Evolutionary conservation across 1,140 invertebrate species (phyloP).

Genomic region (Octopus sinensis): DNA sequence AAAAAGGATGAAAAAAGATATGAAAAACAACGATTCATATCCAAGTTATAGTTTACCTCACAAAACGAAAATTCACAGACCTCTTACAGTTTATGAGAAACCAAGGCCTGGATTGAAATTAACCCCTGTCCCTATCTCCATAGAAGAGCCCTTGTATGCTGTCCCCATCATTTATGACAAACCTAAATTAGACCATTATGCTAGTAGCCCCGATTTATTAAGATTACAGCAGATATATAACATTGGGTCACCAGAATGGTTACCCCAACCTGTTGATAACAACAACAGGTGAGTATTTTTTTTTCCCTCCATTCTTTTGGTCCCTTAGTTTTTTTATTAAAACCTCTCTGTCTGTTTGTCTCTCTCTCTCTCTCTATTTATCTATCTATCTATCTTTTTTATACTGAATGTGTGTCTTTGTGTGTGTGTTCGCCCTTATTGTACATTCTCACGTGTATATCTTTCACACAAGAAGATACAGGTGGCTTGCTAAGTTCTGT

Average conservation of each 20-base stretch:
- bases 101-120: constrained; percentile 31
- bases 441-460: too few relatives aligned
- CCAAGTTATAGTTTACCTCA: neutral
- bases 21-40: constrained; percentile 22
- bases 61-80: too few relatives aligned
- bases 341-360: too few relatives aligned
- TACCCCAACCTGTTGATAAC: neutral
- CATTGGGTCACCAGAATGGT: constrained; percentile 20
- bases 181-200: constrained; percentile 19
- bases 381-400: too few relatives aligned
- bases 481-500: too few relatives aligned
- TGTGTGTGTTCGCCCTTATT: too few relatives aligned
- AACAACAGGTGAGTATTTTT: too few relatives aligned
- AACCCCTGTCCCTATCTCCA: constrained; percentile 46
- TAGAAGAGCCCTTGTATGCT: constrained; percentile 26
- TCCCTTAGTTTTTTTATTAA: too few relatives aligned
- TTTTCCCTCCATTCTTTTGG: too few relatives aligned
- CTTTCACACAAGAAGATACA: too few relatives aligned
- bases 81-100: constrained; percentile 33
- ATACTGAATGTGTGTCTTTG: too few relatives aligned
- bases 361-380: too few relatives aligned
- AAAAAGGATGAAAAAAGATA: constrained; percentile 31
- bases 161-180: neutral
- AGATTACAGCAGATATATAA: constrained; percentile 46
- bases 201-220: constrained; percentile 41